A percentile compares a stretch with the other conserved stretches of the same genome.
phyloP scores from a whole-genome alignment of 2,888 invertebrate species.

The Epiperipatus broadwayi region DNA sequence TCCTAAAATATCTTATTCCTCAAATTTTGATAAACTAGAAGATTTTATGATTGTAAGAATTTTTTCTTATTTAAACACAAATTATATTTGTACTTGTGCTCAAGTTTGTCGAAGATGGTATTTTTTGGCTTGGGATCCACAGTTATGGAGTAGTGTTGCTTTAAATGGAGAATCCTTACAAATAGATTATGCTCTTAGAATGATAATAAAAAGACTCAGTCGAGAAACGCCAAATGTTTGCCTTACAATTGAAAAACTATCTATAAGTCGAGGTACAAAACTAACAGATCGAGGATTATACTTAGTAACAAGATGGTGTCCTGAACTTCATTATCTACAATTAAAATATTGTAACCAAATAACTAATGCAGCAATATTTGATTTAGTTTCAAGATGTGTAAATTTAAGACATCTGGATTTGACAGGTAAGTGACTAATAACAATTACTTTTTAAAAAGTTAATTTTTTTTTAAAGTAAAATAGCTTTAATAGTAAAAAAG shows the following conservation, averaged over 20 bases:
- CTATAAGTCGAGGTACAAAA: constrained; percentile 45
- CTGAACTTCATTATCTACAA: constrained; percentile 59
- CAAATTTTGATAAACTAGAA: constrained; percentile 42
- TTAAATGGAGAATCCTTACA: constrained; percentile 40
- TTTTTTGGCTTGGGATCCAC: constrained; percentile 53
- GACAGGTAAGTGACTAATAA: no score
- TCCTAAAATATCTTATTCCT: no score
- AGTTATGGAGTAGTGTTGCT: constrained; percentile 48
- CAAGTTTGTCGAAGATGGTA: constrained; percentile 56
- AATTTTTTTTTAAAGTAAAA: no score
- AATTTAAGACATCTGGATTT: constrained; percentile 66
- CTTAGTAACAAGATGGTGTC: constrained; percentile 53
- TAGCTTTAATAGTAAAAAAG: no score
- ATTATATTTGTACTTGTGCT: constrained; percentile 48
- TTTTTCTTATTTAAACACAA: constrained; percentile 47
- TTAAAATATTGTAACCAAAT: constrained; percentile 52
- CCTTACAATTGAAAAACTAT: constrained; percentile 44
- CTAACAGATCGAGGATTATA: constrained; percentile 58
- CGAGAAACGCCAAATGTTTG: constrained; percentile 46
- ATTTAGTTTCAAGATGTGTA: constrained; percentile 54
- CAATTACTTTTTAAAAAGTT: no score
- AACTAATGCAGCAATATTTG: constrained; percentile 54
- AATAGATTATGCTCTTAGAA: constrained; percentile 42
- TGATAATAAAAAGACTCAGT: constrained; percentile 41
- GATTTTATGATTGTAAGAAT: constrained; percentile 49